Conservation (phyloP, 2,113 vertebrate species). For the Peromyscus californicus region DNA sequence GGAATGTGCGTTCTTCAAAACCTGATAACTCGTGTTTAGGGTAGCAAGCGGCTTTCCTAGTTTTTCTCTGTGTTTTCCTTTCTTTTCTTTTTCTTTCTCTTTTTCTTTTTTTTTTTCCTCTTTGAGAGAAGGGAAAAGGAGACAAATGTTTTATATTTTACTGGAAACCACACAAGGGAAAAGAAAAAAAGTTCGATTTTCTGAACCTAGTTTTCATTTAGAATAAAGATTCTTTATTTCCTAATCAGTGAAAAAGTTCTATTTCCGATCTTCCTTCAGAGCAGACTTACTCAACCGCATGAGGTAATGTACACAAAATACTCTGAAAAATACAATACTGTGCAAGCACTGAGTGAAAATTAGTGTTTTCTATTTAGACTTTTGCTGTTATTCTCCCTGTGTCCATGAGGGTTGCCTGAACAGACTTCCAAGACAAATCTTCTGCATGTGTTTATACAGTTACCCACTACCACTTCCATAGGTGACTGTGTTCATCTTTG, state of each 20-base stretch:
- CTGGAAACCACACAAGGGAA: not conserved
- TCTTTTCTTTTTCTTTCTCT: not conserved
- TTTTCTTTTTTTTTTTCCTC: conserved; percentile 39
- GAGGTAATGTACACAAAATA: conserved; percentile 21
- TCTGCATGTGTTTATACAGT: not conserved
- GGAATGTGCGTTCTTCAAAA: conserved; percentile 16
- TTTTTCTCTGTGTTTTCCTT: not conserved
- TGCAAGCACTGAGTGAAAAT: conserved; percentile 31
- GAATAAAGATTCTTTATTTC: conserved; percentile 13
- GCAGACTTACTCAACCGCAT: not conserved
- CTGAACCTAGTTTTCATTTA: not conserved
- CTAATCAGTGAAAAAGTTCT: not conserved
- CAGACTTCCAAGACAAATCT: conserved; percentile 34
- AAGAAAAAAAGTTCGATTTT: conserved; percentile 22
- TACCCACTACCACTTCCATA: not conserved
- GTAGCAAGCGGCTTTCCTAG: not conserved
- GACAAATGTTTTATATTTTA: not conserved
- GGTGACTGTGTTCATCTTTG: conserved; percentile 49
- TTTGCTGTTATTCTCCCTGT: not conserved
- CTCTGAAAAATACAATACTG: not conserved
- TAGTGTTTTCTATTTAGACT: conserved; percentile 43
- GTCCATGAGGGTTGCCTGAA: conserved; percentile 22
- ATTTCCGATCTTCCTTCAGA: not conserved
- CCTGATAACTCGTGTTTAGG: not conserved
- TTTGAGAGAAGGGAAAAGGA: not conserved